These are phyloP conservation scores for Calidris pugnax DNA, from an alignment of 2,113 vertebrate genomes.

Conservation along the genomic window DNA sequence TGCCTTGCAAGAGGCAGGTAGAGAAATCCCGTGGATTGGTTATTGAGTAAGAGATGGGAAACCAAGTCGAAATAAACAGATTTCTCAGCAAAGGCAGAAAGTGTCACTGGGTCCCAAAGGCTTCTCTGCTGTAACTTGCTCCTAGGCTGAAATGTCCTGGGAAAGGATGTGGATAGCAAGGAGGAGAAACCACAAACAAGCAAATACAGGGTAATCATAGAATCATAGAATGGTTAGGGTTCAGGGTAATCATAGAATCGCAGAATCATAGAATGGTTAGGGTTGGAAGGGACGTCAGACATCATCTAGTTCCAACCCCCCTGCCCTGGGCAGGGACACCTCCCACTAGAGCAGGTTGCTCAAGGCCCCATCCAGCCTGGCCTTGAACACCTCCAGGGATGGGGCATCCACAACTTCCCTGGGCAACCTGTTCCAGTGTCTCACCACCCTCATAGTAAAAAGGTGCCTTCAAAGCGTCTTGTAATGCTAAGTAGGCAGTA, in stretches of 20 bases:
- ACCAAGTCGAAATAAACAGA: fast-evolving
- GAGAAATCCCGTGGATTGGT: not conserved
- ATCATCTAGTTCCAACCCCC: too few species aligned
- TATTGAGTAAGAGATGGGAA: fast-evolving
- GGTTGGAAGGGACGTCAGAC: too few species aligned
- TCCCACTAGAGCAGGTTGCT: too few species aligned
- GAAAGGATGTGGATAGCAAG: fast-evolving
- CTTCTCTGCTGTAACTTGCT: not conserved
- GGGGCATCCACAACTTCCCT: too few species aligned
- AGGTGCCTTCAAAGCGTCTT: not conserved
- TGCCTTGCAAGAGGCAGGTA: fast-evolving
- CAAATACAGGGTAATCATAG: fast-evolving
- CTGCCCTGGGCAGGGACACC: too few species aligned
- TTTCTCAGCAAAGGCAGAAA: not conserved
- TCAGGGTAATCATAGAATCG: too few species aligned
- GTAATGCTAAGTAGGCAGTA: not conserved
- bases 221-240: too few species aligned
- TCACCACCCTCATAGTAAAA: too few species aligned
- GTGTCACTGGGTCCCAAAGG: not conserved
- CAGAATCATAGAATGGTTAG: too few species aligned
- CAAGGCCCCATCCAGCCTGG: too few species aligned
- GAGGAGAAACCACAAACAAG: fast-evolving
- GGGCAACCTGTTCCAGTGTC: too few species aligned
- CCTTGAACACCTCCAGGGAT: too few species aligned
- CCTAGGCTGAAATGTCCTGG: fast-evolving